Base-by-base conservation (phyloP, 2,797 vertebrate genomes). In the Neostethus bicornis region DNA sequence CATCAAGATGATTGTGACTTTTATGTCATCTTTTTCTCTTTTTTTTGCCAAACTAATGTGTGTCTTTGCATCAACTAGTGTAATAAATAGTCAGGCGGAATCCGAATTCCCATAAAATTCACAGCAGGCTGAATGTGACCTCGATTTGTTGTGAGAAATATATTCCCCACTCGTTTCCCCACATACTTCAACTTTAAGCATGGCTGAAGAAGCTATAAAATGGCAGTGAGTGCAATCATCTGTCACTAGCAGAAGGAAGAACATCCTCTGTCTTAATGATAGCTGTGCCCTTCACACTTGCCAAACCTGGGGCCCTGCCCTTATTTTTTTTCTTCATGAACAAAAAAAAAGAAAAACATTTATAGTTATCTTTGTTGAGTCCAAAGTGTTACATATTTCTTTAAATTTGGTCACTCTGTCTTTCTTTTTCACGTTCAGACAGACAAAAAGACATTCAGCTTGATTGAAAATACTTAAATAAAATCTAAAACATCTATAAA, bases 241-340 rank as follows among this genome's bases (percentile, higher is more conserved):
- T 56, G 74, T 85, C 86, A 80, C 64, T 45, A 54, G 69, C 71
- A 83, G 83, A 77, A 77, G 73, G 77, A 71, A 0, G 47, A 81
- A 66, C 56, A 63, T 73, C 67, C 28, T 61, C 63, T 41, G 52
- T 42, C 38, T 67, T 59, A 73, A 83, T 73, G 70, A 77, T 47
- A 57, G 72, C 50, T 1, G 4, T 78, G 85, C 59, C 85, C 86
- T 88, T 89, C 84, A 84, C 73, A 81, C 82, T 56, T 62, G 70
- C 66, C 77, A 77, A 80, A 79, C 67, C 64, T 44, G 46, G 28
- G 54, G 35, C 63, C 66, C 37, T 2, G 5, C 14, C n/a, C n/a
- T 64, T 35, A 37, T 25, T 38, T 52, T 52, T 38, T 26, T 45
- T 52, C 25, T 50, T 43, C 45, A 41, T 42, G 26, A 12, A 23